phyloP scores from a whole-genome alignment of 2,797 vertebrate species.

The Notamacropus eugenii region DNA sequence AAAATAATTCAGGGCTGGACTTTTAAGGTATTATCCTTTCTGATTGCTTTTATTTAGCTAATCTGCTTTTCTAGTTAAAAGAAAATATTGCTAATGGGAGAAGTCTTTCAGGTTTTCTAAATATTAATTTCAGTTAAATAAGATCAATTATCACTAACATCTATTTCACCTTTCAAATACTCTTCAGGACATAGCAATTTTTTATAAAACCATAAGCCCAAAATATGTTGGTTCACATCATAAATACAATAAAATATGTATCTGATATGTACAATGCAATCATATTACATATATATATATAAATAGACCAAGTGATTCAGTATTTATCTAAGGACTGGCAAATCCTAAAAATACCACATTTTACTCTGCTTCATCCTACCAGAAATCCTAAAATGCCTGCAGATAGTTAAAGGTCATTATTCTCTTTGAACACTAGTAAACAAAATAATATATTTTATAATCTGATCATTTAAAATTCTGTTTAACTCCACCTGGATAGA shows the following conservation, averaged over 20 bases:
- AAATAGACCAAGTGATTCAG: neutral
- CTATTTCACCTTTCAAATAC: neutral
- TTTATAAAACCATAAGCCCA: constrained; percentile 23
- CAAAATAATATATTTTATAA: neutral
- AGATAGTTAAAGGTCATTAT: neutral
- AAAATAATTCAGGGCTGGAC: neutral
- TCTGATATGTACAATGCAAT: neutral
- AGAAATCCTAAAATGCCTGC: neutral
- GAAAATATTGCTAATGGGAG: neutral
- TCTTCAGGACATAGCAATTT: neutral
- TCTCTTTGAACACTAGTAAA: neutral
- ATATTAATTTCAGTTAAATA: neutral
- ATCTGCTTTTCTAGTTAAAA: neutral
- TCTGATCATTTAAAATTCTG: neutral
- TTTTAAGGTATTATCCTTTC: neutral
- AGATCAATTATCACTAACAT: neutral
- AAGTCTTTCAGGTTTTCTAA: neutral
- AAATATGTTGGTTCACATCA: constrained; percentile 13
- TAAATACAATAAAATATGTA: constrained; percentile 1
- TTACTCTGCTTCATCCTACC: neutral
- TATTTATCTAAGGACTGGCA: neutral
- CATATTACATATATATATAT: neutral
- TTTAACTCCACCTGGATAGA: neutral
- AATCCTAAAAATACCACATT: neutral
- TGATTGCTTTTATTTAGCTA: neutral